Evolutionary conservation across 1,140 invertebrate species (phyloP).

Genomic region (Hermatobates lingyangjiaoensis): DNA sequence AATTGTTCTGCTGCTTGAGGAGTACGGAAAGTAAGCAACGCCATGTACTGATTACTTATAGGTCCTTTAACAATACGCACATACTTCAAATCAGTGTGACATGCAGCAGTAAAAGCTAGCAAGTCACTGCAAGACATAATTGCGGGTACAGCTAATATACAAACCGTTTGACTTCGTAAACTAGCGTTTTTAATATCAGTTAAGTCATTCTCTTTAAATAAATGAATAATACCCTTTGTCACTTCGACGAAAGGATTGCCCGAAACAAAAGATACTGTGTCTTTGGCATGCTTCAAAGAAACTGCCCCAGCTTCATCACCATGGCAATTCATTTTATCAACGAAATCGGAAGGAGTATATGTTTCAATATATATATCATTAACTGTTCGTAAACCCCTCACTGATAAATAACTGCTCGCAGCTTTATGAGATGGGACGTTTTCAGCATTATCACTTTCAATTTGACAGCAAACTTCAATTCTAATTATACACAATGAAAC

Average conservation of each 20-base stretch:
- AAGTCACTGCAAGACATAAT: constrained; percentile 85
- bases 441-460: not conserved
- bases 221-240: constrained; percentile 86
- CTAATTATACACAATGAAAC: constrained; percentile 20
- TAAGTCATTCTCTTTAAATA: constrained; percentile 80
- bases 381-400: not conserved
- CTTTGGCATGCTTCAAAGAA: too few relatives aligned
- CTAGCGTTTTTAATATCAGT: constrained; percentile 27
- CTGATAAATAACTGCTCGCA: too few relatives aligned
- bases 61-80: constrained; percentile 77
- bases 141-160: constrained; percentile 81
- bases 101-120: constrained; percentile 84
- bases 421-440: not conserved
- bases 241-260: constrained; percentile 95
- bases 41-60: constrained; percentile 90
- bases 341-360: constrained; percentile 19
- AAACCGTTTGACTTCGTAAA: constrained; percentile 65
- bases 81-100: constrained; percentile 71
- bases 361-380: not conserved
- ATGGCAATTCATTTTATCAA: constrained; percentile 22
- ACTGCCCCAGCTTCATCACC: constrained; percentile 22
- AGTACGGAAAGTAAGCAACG: constrained; percentile 62
- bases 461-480: constrained; percentile 21
- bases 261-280: constrained; percentile 63
- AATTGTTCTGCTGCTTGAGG: constrained; percentile 74